Evolutionary conservation across 2,888 invertebrate species (phyloP), one percentile per base, ranked within the genome.

Genomic region (Philaethria dido): DNA sequence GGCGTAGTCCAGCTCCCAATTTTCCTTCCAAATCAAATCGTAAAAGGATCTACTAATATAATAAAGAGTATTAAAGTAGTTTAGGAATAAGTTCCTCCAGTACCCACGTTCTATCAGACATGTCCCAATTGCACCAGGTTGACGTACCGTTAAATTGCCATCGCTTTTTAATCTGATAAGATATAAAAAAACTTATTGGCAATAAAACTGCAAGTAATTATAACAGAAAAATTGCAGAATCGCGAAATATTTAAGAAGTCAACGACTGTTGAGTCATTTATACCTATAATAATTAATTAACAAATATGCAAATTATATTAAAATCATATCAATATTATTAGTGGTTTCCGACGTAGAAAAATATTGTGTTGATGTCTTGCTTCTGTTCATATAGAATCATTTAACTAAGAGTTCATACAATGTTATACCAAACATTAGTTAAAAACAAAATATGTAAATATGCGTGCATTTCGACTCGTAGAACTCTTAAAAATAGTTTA

Each of bases 191-290:
- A 25, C 14, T 14, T 25, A 39, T 33, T 44, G 29, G 20, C 20
- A 9, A n/a, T n/a, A n/a, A n/a, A 18, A n/a, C 33, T 25, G n/a
- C 18, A 55, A 36, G 22, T 45, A 44, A 47, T 42, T 44, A 54
- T 55, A 39, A 63, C 33, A 63, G 25, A 54, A 55, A 45, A 8
- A 22, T 45, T 29, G 36, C 45, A 29, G 63, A n/a, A 63, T 47
- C 55, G 55, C 54, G 22, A 55, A 36, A 47, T 36, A 25, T 36
- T 63, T 45, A 22, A 55, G 13, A 64, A 64, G 57, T 64, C 39
- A 18, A 44, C 25, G 64, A 57, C 64, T 57, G 36, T 3, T 11
- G 22, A 25, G 22, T 47, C 13, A 36, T 25, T n/a, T 22, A 22
- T 39, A 55, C 8, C 33, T 55, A 55, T 20, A 48, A 22, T 64